Percentiles rank a stretch among this genome's conserved stretches.
phyloP scores from a whole-genome alignment of 2,888 invertebrate genomes.

The Sarcophaga rosellei region DNA sequence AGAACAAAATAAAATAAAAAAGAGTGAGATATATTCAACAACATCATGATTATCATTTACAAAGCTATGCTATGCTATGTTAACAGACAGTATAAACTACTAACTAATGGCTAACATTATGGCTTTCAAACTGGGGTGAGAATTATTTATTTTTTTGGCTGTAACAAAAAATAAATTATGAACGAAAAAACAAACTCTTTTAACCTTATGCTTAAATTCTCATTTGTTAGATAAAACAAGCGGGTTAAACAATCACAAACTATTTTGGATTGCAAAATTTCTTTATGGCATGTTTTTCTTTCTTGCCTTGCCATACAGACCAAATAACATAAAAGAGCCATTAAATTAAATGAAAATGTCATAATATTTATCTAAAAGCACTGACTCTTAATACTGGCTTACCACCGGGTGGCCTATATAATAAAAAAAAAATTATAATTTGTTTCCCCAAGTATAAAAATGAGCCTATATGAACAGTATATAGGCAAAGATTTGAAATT shows the following conservation, averaged over 20 bases:
- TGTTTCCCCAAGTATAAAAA: no score
- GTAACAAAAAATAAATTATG: background rate
- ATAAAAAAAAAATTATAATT: background rate
- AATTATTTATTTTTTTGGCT: background rate
- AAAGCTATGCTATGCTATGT: background rate
- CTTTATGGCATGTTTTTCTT: background rate
- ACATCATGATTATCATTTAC: conserved; percentile 28
- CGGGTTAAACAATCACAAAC: conserved; percentile 49
- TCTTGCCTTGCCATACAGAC: conserved; percentile 19
- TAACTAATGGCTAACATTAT: no score
- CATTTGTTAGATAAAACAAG: conserved; percentile 31
- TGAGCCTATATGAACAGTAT: background rate
- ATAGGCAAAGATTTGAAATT: background rate
- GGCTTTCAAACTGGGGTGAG: background rate
- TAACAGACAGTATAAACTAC: no score
- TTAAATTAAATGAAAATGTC: conserved; percentile 30
- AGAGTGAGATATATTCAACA: conserved; percentile 36
- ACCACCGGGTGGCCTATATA: background rate
- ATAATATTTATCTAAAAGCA: conserved; percentile 33
- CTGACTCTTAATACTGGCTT: background rate
- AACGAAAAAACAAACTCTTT: background rate
- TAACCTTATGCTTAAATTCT: conserved; percentile 43
- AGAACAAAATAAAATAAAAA: background rate
- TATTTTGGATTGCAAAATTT: background rate
- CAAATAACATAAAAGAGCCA: conserved; percentile 19